Percentiles rank a stretch among this genome's conserved stretches.
Evolutionary conservation across 2,888 invertebrate species (phyloP).

Genomic region (Drosophila neotestacea): DNA sequence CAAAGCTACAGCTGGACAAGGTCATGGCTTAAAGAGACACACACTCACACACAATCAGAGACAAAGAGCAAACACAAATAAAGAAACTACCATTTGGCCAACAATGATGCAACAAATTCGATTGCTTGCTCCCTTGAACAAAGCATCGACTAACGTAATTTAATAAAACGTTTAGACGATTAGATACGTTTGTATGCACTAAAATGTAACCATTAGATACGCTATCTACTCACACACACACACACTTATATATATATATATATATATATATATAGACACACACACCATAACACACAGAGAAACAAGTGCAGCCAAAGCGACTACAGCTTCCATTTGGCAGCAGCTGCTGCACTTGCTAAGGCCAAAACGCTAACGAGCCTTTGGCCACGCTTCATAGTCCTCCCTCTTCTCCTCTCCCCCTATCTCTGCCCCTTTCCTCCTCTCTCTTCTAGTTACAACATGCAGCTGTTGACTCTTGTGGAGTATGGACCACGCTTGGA

Average conservation of each 20-base stretch:
- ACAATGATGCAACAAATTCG: constrained; percentile 79
- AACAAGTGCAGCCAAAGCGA: constrained; percentile 71
- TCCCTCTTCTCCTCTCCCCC: neutral
- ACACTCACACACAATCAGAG: constrained; percentile 7
- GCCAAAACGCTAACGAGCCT: constrained; percentile 80
- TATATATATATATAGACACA: neutral
- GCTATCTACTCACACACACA: constrained; percentile 65
- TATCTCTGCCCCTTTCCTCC: neutral
- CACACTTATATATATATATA: constrained; percentile 16
- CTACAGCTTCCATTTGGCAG: constrained; percentile 55
- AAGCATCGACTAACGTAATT: constrained; percentile 78
- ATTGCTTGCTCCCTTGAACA: constrained; percentile 21
- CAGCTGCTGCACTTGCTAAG: constrained; percentile 71
- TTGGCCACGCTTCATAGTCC: constrained; percentile 70
- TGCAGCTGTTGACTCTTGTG: constrained; percentile 21
- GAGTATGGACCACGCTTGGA: constrained; percentile 21
- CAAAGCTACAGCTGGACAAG: constrained; percentile 49
- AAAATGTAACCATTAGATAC: constrained; percentile 81
- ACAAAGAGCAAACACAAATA: constrained; percentile 50
- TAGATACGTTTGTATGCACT: constrained; percentile 82
- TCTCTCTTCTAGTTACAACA: neutral
- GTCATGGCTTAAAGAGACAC: constrained; percentile 61
- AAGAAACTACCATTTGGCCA: constrained; percentile 59
- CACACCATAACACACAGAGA: constrained; percentile 22
- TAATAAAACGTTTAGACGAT: constrained; percentile 84